Base-by-base conservation (phyloP, 2,113 vertebrate genomes). In the Rhinogobius similis region DNA sequence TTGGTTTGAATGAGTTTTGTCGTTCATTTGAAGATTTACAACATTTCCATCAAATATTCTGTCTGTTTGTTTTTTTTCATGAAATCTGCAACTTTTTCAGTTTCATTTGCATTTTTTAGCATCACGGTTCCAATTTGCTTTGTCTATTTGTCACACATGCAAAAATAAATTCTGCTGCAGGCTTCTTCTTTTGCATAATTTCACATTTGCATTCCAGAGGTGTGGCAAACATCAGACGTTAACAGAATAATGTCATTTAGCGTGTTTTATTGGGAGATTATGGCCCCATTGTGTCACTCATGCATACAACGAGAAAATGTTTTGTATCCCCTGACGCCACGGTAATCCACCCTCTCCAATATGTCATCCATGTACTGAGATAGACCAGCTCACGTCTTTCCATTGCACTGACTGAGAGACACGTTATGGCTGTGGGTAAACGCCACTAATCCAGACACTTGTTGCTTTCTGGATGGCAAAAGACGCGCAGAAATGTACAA, bases 281-380 rank as follows among this genome's bases (percentile, higher is more conserved):
- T 73, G 73, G 70, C 75, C 83, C 46, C 65, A 77, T 76, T 83
- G 63, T 81, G 76, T 84, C 77, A 84, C 53, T 73, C 76, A 76
- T 53, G 70, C 79, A 75, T 80, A 82, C 72, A 82, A 78, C 68
- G 79, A 74, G 68, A 75, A 65, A 83, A 72, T 64, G 77, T 75
- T 78, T 66, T 75, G 74, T 67, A 77, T 65, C 68, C 70, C 59
- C 48, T 63, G 68, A 84, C 50, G 77, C 83, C 77, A 68, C 70
- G 24, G 81, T 81, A 88, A 91, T 88, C 75, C 82, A 50, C 65
- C 58, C 62, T 70, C 68, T 66, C 27, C 80, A 84, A 73, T 63
- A 82, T 73, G 77, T 86, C 77, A 68, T 64, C 75, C 77, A 73
- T 56, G 77, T 68, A 21, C 63, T 27, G 48, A 81, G 83, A 86